Evolutionary conservation across 1,140 invertebrate species (phyloP).

Genomic region (Gryllus bimaculatus): DNA sequence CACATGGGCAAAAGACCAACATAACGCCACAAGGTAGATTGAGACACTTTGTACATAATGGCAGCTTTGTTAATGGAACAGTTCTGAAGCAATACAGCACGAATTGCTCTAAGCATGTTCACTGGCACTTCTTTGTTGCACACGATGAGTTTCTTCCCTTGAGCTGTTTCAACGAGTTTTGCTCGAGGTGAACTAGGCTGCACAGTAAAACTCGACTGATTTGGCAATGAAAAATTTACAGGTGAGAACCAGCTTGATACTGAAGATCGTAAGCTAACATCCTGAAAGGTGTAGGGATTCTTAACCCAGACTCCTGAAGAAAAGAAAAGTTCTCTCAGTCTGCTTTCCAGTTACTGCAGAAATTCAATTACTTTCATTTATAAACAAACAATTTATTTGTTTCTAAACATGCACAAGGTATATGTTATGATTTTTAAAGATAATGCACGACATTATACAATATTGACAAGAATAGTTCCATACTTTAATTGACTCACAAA

Average conservation of each 20-base stretch:
- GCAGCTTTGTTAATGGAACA: conserved; percentile 9
- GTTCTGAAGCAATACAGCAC: neutral
- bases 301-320: conserved; percentile 9
- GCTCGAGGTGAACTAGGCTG: neutral
- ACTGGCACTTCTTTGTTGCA: conserved; percentile 12
- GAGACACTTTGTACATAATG: neutral
- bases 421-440: neutral
- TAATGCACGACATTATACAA: neutral
- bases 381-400: neutral
- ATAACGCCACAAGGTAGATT: neutral
- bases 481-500: too few relatives aligned
- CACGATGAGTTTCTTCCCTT: neutral
- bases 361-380: neutral
- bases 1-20: neutral
- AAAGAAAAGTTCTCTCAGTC: conserved; percentile 10
- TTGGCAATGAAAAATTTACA: neutral
- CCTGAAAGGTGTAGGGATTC: conserved; percentile 8
- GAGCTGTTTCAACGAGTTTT: neutral
- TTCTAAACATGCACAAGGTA: neutral
- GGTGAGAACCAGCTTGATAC: neutral
- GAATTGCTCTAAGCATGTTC: neutral
- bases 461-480: too few relatives aligned
- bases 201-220: neutral
- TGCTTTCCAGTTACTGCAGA: neutral
- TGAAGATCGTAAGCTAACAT: neutral